Evolutionary conservation across 1,140 invertebrate species (phyloP), one percentile per base, ranked within the genome.

Genomic region (Euura saliciscinereae): DNA sequence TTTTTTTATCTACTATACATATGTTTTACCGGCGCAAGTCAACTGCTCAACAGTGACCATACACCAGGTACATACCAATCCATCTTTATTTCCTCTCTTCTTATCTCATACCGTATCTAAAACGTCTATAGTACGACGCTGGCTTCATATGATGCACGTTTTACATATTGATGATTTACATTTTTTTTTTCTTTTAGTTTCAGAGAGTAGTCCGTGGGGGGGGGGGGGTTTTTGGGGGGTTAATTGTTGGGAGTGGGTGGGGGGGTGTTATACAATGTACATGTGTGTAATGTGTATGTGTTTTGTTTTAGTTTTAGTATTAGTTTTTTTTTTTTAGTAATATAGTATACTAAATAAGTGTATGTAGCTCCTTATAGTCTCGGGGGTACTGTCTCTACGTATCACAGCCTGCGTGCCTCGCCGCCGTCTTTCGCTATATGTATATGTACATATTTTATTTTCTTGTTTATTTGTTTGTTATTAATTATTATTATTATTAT

Each of bases 341-440:
- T 28, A 28, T 4, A 59, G 6, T 59, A 59, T 59, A 76, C 82
- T 85, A 84, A 82, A 83, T 85, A 85, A 80, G 81, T 85, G 80
- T 83, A 85, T 80, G 79, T 85, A 85, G 80, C 79, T 86, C 80
- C 82, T 86, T 85, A 85, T 85, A 86, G 82, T 87, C 80, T 86
- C 85, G 86, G 28, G 28, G 51, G 85, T 85, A 86, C 85, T 86
- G 85, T 87, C 82, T 87, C 85, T 87, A 86, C 85, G 78, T 87
- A 88, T 87, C 85, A 87, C 85, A 88, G 86, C 86, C 86, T 86
- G 85, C 81, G 85, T 86, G 84, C 84, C 85, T 85, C 79, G 81
- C 85, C 85, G 86, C 86, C 86, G 84, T 82, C 84, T 79, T n/a
- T 82, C 72, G 28, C 28, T 28, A 28, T 28, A 28, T 28, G 28